phyloP scores from a whole-genome alignment of 2,113 vertebrate genomes.

The Clarias batrachus region DNA sequence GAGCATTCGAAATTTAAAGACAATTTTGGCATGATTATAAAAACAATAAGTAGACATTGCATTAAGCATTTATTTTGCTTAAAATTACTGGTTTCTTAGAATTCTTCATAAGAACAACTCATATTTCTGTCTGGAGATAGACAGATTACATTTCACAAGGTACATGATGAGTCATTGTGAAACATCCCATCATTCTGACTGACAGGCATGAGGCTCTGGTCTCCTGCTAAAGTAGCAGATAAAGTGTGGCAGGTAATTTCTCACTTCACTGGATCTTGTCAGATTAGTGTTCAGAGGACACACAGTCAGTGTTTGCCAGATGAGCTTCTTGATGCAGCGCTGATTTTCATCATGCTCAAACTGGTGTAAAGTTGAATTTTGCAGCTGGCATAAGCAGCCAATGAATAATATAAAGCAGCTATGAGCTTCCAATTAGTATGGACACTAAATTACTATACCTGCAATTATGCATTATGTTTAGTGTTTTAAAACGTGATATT shows the following conservation, averaged over 20 bases:
- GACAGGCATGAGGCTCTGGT: constrained; percentile 1
- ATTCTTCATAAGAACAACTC: background rate
- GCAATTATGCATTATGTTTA: background rate
- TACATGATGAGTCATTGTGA: constrained; percentile 3
- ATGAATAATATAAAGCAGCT: background rate
- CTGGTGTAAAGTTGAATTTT: constrained; percentile 11
- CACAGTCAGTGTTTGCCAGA: background rate
- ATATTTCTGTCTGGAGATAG: background rate
- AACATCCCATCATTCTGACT: constrained; percentile 7
- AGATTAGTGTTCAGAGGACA: constrained; percentile 8
- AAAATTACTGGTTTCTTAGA: background rate
- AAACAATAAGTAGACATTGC: background rate
- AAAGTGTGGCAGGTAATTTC: constrained; percentile 35
- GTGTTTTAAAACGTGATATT: background rate
- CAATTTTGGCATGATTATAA: background rate
- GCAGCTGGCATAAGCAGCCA: background rate
- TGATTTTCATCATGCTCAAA: constrained; percentile 24
- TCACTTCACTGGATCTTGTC: constrained; percentile 31
- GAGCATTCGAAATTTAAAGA: background rate
- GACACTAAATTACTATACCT: background rate
- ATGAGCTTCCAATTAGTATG: background rate
- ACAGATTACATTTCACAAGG: background rate
- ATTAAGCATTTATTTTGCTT: too few species aligned
- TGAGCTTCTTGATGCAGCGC: background rate
- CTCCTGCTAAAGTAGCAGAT: constrained; percentile 27